Percentiles rank a stretch among this genome's conserved stretches.
phyloP scores from a whole-genome alignment of 1,140 invertebrate species.

The Cylas formicarius region DNA sequence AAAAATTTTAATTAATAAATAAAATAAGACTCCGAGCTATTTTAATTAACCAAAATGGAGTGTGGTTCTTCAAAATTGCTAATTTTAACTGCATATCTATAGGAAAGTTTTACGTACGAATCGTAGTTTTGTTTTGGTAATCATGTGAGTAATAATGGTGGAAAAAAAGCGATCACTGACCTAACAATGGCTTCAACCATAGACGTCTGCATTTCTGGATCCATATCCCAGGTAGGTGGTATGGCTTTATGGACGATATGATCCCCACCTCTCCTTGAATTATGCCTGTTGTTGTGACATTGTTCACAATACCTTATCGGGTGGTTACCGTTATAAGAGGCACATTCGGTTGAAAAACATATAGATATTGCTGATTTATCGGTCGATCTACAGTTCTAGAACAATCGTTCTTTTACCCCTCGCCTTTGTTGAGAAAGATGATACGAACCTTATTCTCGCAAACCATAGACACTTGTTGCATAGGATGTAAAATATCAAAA shows the following conservation, averaged over 20 bases:
- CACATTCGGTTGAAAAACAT: conserved; percentile 95
- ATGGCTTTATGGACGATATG: conserved; percentile 86
- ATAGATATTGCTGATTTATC: conserved; percentile 93
- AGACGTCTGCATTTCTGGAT: conserved; percentile 84
- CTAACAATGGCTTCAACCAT: conserved; percentile 96
- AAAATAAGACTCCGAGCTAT: neutral
- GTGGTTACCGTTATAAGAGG: conserved; percentile 90
- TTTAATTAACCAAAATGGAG: too few relatives aligned
- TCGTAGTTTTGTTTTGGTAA: neutral
- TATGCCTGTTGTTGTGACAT: conserved; percentile 84
- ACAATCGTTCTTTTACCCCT: conserved; percentile 5
- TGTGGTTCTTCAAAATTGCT: too few relatives aligned
- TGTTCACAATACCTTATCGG: conserved; percentile 91
- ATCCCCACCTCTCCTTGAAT: conserved; percentile 73
- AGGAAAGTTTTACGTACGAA: too few relatives aligned
- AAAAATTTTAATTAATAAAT: neutral
- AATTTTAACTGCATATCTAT: too few relatives aligned
- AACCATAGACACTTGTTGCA: conserved; percentile 87
- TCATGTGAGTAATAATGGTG: neutral
- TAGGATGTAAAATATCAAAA: conserved; percentile 87
- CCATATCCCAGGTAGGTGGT: conserved; percentile 79
- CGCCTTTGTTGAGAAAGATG: conserved; percentile 7
- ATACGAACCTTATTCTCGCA: conserved; percentile 90
- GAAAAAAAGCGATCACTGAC: conserved; percentile 44
- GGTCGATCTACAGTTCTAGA: conserved; percentile 82